Percentiles rank a stretch among this genome's conserved stretches.
Evolutionary conservation across 2,888 invertebrate genomes (phyloP).

Genomic region (Furcula furcula): DNA sequence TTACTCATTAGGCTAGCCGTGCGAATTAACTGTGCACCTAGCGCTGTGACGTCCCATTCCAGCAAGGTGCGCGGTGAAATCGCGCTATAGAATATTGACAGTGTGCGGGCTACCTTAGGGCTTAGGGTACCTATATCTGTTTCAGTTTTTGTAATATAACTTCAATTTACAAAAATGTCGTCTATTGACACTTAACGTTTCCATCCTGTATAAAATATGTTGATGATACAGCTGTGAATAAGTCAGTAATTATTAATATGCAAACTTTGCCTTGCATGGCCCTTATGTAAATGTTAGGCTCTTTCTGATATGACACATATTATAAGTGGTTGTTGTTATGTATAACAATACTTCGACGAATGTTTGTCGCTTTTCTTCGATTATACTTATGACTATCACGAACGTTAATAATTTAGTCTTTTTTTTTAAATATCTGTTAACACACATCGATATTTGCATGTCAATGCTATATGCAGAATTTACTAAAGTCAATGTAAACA

Average conservation of each 20-base stretch:
- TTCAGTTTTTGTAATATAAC: no score
- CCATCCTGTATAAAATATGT: no score
- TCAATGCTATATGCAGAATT: neutral
- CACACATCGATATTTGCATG: neutral
- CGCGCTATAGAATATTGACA: no score
- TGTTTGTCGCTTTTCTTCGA: slow-evolving; percentile 45
- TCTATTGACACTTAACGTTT: no score
- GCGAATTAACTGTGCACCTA: no score
- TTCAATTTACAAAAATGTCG: no score
- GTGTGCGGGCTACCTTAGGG: no score
- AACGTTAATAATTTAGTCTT: slow-evolving; percentile 27
- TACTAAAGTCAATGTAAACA: neutral
- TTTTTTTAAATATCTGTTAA: slow-evolving; percentile 22
- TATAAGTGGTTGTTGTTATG: slow-evolving; percentile 31
- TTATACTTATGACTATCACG: slow-evolving; percentile 31
- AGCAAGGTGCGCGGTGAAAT: no score
- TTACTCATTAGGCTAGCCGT: no score
- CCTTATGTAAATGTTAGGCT: slow-evolving; percentile 40
- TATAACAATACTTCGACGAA: slow-evolving; percentile 58
- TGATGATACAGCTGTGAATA: slow-evolving; percentile 41
- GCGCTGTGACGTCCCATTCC: no score
- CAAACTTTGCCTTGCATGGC: slow-evolving; percentile 16
- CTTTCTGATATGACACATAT: slow-evolving; percentile 27
- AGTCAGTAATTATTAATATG: slow-evolving; percentile 43
- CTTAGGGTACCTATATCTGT: no score